phyloP scores from a whole-genome alignment of 2,797 vertebrate genomes.

The Malurus splendens region DNA sequence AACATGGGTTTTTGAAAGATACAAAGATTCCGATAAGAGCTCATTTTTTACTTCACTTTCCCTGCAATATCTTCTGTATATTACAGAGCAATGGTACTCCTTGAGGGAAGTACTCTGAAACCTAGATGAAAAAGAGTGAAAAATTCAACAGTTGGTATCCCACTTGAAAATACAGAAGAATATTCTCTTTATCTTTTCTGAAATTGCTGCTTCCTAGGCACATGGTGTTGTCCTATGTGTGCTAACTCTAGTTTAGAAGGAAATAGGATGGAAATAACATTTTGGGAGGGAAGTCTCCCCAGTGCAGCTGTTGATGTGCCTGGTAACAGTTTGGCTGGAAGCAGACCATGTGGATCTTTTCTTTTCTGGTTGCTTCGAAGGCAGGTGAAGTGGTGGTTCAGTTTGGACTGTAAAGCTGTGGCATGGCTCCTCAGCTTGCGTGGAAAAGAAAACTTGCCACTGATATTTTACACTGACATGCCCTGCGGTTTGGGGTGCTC shows the following conservation, averaged over 20 bases:
- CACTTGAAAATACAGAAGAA: background rate
- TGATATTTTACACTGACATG: background rate
- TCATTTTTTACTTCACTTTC: background rate
- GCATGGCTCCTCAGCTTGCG: background rate
- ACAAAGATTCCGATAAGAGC: background rate
- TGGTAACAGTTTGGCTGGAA: background rate
- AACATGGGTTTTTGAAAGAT: background rate
- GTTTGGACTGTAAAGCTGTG: background rate
- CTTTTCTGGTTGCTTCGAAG: background rate
- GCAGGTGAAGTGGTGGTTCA: background rate
- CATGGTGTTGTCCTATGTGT: background rate
- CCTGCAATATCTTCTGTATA: background rate
- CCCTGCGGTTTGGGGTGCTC: accelerated
- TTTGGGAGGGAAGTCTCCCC: accelerated
- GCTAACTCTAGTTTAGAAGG: background rate
- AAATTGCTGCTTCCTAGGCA: background rate
- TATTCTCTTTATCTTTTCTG: background rate
- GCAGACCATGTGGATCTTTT: background rate
- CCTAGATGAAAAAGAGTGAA: background rate
- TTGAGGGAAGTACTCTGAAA: background rate
- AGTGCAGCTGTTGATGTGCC: background rate
- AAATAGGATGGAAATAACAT: background rate
- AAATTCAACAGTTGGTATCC: background rate
- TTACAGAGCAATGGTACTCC: background rate
- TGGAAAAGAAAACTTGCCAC: background rate